Conservation (phyloP, 2,888 invertebrate species). For the Eurytoma californica region DNA sequence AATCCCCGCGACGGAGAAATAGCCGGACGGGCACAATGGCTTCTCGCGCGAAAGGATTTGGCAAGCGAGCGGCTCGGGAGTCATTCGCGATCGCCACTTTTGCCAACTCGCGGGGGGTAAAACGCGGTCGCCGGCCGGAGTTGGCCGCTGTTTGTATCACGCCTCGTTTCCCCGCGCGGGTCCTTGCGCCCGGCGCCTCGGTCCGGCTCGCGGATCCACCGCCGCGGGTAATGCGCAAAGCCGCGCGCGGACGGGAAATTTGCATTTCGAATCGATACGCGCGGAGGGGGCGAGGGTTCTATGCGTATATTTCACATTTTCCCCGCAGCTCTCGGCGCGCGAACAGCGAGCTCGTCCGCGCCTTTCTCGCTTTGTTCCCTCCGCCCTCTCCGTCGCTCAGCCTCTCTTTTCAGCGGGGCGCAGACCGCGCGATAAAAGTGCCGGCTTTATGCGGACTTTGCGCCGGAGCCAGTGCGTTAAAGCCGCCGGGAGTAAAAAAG, state of each 20-base stretch:
- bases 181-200: constrained; percentile 8
- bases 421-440: constrained; percentile 33
- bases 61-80: not conserved
- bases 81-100: constrained; percentile 28
- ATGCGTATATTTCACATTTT: constrained; percentile 10
- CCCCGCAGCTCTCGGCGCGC: not conserved
- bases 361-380: not conserved
- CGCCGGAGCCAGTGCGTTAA: constrained; percentile 4
- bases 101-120: constrained; percentile 37
- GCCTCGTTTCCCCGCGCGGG: constrained; percentile 2
- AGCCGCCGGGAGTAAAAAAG: not conserved
- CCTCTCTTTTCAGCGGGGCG: not conserved
- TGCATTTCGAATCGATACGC: constrained; percentile 58
- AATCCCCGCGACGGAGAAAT: not conserved
- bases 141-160: constrained; percentile 37
- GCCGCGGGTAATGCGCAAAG: constrained; percentile 41
- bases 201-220: constrained; percentile 27
- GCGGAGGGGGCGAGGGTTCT: not conserved
- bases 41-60: not conserved
- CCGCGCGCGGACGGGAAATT: constrained; percentile 55
- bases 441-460: constrained; percentile 25
- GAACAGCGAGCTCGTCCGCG: not conserved
- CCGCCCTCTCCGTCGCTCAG: not conserved
- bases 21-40: not conserved
- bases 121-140: constrained; percentile 18